Conservation (phyloP, 2,113 vertebrate species). For the Cercopithecus mona region DNA sequence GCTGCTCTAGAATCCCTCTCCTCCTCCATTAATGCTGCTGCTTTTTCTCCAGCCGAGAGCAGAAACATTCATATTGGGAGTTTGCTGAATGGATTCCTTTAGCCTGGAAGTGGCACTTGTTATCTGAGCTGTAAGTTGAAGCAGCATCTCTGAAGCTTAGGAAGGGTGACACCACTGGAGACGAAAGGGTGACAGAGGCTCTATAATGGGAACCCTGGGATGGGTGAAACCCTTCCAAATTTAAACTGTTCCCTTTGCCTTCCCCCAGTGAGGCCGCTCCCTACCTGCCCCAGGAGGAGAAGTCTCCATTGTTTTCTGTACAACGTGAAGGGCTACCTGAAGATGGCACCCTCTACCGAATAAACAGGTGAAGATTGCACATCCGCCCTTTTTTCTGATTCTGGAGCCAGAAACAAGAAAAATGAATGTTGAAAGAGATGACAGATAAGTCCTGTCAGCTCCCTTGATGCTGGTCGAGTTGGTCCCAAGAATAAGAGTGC, state of each 20-base stretch:
- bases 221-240: background rate
- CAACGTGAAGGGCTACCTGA: slow-evolving; percentile 88
- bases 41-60: slow-evolving; percentile 85
- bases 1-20: background rate
- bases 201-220: background rate
- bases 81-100: slow-evolving; percentile 93
- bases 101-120: slow-evolving; percentile 85
- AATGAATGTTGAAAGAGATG: background rate
- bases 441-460: background rate
- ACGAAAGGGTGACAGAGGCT: background rate
- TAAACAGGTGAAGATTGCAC: slow-evolving; percentile 86
- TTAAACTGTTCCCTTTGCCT: background rate
- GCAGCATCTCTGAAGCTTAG: background rate
- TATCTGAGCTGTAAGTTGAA: slow-evolving; percentile 87
- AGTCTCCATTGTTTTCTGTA: slow-evolving; percentile 90
- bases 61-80: slow-evolving; percentile 89
- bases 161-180: background rate
- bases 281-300: slow-evolving; percentile 90
- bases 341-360: slow-evolving; percentile 80
- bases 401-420: background rate
- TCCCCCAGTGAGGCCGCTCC: slow-evolving; percentile 87
- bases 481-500: background rate
- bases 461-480: background rate
- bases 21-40: background rate
- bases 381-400: background rate